phyloP scores from a whole-genome alignment of 2,888 invertebrate species.

The Sepioteuthis lessoniana region DNA sequence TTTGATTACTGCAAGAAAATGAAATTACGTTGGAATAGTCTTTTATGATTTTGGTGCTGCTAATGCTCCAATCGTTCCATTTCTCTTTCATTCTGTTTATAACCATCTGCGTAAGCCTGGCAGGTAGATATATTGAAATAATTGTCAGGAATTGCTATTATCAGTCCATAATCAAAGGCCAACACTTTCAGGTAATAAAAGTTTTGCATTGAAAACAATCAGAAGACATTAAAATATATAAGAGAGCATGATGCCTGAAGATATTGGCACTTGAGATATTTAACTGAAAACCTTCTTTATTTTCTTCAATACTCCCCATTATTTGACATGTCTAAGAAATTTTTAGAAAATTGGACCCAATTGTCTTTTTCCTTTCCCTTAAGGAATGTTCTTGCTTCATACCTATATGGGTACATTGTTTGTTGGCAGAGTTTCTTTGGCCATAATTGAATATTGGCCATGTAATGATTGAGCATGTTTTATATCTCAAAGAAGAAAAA shows the following conservation, averaged over 20 bases:
- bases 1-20: conserved; percentile 8
- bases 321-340: conserved; percentile 21
- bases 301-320: conserved; percentile 4
- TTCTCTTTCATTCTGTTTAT: neutral
- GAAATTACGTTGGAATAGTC: conserved; percentile 5
- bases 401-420: conserved; percentile 16
- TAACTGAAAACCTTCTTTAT: conserved; percentile 24
- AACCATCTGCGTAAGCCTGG: neutral
- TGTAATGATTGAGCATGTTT: conserved; percentile 12
- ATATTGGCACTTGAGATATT: neutral
- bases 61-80: neutral
- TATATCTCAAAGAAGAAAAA: neutral
- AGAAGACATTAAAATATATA: neutral
- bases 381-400: neutral
- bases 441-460: conserved; percentile 10
- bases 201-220: conserved; percentile 33
- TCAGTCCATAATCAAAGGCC: conserved; percentile 33
- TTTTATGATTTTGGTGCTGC: neutral
- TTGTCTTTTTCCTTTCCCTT: conserved; percentile 8
- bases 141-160: conserved; percentile 25
- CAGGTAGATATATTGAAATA: conserved; percentile 33
- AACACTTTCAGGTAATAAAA: conserved; percentile 33
- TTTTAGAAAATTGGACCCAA: conserved; percentile 23
- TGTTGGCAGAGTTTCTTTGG: conserved; percentile 8
- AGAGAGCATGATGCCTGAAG: neutral